These are phyloP conservation scores for Melanerpes formicivorus DNA, from an alignment of 2,113 vertebrate genomes.

Conservation along the genomic window DNA sequence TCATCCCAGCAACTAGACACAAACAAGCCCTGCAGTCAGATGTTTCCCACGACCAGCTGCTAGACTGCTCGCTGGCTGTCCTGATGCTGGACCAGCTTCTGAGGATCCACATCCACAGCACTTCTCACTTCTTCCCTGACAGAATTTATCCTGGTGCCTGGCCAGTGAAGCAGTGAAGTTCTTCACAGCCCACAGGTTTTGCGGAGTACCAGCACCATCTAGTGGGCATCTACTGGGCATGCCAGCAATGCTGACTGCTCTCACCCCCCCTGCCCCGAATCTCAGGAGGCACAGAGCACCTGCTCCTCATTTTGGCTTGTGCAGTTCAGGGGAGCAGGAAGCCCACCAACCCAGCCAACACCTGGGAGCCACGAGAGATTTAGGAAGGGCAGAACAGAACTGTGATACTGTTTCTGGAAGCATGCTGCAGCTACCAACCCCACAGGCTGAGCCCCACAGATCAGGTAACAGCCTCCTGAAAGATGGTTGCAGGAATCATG, in stretches of 20 bases:
- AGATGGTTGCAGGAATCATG: not conserved
- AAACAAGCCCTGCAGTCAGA: not conserved
- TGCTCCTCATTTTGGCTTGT: rapidly evolving
- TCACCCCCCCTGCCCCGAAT: rapidly evolving
- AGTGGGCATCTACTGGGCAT: not conserved
- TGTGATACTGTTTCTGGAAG: not conserved
- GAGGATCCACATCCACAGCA: not conserved
- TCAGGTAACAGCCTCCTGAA: not conserved
- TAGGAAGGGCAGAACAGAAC: not conserved
- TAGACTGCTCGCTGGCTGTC: not conserved
- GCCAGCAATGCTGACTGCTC: not conserved
- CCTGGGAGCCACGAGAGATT: not conserved
- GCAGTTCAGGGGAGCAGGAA: not conserved
- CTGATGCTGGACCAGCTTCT: not conserved
- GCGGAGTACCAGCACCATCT: slow-evolving; percentile 21
- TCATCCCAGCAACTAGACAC: not conserved
- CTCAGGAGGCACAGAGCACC: not conserved
- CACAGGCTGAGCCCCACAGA: not conserved
- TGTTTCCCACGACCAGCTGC: not conserved
- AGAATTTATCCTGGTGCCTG: rapidly evolving
- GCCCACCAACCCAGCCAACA: not conserved
- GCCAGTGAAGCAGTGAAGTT: not conserved
- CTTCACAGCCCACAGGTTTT: not conserved
- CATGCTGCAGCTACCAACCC: not conserved
- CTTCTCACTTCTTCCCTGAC: not conserved